phyloP scores from a whole-genome alignment of 1,140 invertebrate species.

The Bemisia tabaci region DNA sequence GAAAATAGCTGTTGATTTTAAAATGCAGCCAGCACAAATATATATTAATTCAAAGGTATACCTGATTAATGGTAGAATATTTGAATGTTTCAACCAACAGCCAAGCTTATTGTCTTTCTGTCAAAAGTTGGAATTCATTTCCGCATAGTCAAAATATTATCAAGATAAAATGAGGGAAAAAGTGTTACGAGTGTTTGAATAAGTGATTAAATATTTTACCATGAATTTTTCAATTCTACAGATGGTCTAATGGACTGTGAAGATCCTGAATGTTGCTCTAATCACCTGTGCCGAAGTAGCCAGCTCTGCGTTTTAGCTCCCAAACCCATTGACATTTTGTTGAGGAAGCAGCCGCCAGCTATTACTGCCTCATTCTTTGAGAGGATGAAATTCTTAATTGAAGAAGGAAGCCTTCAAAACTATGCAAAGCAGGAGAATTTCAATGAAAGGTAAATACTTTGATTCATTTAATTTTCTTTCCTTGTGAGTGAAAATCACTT shows the following conservation, averaged over 20 bases:
- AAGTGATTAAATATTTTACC: too few relatives aligned
- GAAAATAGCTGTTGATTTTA: too few relatives aligned
- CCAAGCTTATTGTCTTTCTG: too few relatives aligned
- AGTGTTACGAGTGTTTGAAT: too few relatives aligned
- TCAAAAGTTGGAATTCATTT: too few relatives aligned
- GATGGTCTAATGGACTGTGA: constrained; percentile 94
- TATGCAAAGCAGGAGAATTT: constrained; percentile 89
- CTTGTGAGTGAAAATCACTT: neutral
- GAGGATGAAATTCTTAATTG: constrained; percentile 94
- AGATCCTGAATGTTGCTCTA: constrained; percentile 91
- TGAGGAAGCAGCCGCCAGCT: constrained; percentile 85
- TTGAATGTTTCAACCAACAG: too few relatives aligned
- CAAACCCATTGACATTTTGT: constrained; percentile 84
- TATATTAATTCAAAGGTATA: too few relatives aligned
- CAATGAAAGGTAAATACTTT: constrained; percentile 77
- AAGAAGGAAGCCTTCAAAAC: constrained; percentile 92
- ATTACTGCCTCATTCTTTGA: constrained; percentile 96
- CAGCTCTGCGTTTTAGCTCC: constrained; percentile 81
- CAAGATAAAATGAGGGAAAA: too few relatives aligned
- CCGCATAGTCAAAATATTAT: too few relatives aligned
- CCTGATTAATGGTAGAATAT: too few relatives aligned
- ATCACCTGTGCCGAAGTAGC: constrained; percentile 62
- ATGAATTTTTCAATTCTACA: constrained; percentile 35
- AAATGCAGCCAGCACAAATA: too few relatives aligned
- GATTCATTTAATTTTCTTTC: neutral